Conservation (phyloP, 2,797 vertebrate species). For the Rhinella marina region DNA sequence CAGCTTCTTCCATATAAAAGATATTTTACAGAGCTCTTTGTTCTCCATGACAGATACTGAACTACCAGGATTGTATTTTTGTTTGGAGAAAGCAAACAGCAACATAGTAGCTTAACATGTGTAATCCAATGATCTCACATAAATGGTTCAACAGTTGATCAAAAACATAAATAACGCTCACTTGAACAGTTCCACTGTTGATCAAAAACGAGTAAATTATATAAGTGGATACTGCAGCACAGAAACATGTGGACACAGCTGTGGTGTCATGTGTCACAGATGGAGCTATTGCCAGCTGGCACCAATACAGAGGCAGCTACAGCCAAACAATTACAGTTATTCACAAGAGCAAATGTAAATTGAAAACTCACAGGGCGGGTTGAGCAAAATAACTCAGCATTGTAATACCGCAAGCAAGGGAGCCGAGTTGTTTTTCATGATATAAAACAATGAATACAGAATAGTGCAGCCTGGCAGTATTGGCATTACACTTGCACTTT, state of each 20-base stretch:
- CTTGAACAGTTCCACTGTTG: constrained; percentile 75
- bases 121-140: constrained; percentile 73
- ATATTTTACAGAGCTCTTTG: constrained; percentile 4
- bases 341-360: constrained; percentile 88
- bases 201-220: constrained; percentile 87
- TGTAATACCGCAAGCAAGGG: constrained; percentile 74
- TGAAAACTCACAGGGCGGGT: constrained; percentile 78
- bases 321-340: constrained; percentile 95
- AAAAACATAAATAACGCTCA: constrained; percentile 83
- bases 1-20: neutral
- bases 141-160: constrained; percentile 78
- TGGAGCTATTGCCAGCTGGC: constrained; percentile 86
- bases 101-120: constrained; percentile 69
- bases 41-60: constrained; percentile 7
- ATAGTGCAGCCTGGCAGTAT: constrained; percentile 68
- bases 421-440: constrained; percentile 75
- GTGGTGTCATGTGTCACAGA: constrained; percentile 88
- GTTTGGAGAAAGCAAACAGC: constrained; percentile 69
- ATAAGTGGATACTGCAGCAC: constrained; percentile 79
- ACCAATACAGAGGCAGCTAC: constrained; percentile 83
- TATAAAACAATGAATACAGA: constrained; percentile 67
- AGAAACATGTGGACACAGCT: constrained; percentile 93
- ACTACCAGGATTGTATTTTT: constrained; percentile 62
- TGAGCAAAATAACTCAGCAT: constrained; percentile 78
- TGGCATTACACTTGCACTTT: constrained; percentile 65